These are phyloP conservation scores for Ianthella basta DNA, from an alignment of 37 sponge, comb jelly and placozoan genomes.

Conservation along the genomic window DNA sequence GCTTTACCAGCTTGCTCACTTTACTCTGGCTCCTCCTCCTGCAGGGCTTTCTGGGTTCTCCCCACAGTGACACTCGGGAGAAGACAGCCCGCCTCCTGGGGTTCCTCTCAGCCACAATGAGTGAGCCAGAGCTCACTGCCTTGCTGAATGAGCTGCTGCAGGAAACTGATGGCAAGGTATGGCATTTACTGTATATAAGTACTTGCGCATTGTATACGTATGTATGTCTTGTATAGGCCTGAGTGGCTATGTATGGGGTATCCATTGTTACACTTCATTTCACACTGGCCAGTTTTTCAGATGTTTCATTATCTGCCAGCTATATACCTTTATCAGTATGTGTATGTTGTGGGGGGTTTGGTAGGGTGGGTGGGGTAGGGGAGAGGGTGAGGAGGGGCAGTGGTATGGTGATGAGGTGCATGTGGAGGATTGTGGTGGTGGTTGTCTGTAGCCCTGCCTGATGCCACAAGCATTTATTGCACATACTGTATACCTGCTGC, in stretches of 20 bases:
- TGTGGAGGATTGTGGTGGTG: too few species aligned
- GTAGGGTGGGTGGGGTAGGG: background rate
- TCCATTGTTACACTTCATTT: background rate
- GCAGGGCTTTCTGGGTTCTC: constrained; percentile 70
- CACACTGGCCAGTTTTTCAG: too few species aligned
- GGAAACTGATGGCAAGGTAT: constrained; percentile 28
- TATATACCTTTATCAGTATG: background rate
- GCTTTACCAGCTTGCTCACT: too few species aligned
- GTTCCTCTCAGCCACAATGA: constrained; percentile 12
- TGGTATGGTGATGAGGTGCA: too few species aligned
- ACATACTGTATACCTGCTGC: too few species aligned
- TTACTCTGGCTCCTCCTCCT: background rate
- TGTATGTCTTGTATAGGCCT: background rate
- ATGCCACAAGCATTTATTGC: too few species aligned
- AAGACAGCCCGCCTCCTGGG: constrained; percentile 58
- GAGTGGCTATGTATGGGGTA: background rate
- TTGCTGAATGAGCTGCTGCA: constrained; percentile 31
- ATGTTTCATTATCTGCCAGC: too few species aligned
- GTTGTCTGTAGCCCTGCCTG: too few species aligned
- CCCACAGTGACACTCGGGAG: constrained; percentile 51
- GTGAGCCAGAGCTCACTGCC: background rate
- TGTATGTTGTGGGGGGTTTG: background rate
- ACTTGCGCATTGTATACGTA: background rate
- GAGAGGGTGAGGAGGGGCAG: too few species aligned
- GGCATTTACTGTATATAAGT: too few species aligned